Base-by-base conservation (phyloP, 2,888 invertebrate genomes). In the Drosophila trichaetosa region DNA sequence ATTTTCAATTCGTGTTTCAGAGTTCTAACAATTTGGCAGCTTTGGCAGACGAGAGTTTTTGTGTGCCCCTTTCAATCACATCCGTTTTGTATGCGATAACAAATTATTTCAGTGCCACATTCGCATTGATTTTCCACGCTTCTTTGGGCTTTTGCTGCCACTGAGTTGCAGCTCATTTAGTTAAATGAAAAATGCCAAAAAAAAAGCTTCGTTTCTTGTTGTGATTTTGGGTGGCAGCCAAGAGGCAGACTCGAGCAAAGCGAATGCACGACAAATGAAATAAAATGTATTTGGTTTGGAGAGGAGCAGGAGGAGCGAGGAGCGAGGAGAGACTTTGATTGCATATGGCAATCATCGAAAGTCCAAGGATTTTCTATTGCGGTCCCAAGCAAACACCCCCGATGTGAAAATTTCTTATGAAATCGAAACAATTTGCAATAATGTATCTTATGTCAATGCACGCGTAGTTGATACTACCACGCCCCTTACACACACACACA, bases 371-470 rank as follows among this genome's bases (percentile, higher is more conserved):
- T 77, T 75, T 29, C 36, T 24, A 70, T 51, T 40, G 21, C 36
- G n/a, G 38, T 46, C 16, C 21, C 49, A 27, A 48, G 65, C 46
- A 51, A 62, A 62, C 76, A 72, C 68, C 65, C 57, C 61, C 42
- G 75, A 69, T 78, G 81, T 54, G 71, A 74, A 81, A 79, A 83
- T 80, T 87, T 83, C 82, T 83, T 90, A 86, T 83, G 80, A 84
- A 90, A 88, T 78, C 79, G 90, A 90, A 89, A 82, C 90, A 90
- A 89, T 87, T 88, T 86, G 83, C 90, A 90, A 89, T 89, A 89
- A 89, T 90, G 86, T 86, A 89, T 86, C 84, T 84, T 74, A 86
- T 89, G 89, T 88, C 90, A 89, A 36, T 89, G 84, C 76, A 82
- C 77, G 89, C 87, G 79, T 78, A 54, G 67, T 58, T 68, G 59